Percentiles rank a stretch among this genome's conserved stretches.
phyloP scores from a whole-genome alignment of 2,888 invertebrate genomes.

The Diadegma fenestrale region DNA sequence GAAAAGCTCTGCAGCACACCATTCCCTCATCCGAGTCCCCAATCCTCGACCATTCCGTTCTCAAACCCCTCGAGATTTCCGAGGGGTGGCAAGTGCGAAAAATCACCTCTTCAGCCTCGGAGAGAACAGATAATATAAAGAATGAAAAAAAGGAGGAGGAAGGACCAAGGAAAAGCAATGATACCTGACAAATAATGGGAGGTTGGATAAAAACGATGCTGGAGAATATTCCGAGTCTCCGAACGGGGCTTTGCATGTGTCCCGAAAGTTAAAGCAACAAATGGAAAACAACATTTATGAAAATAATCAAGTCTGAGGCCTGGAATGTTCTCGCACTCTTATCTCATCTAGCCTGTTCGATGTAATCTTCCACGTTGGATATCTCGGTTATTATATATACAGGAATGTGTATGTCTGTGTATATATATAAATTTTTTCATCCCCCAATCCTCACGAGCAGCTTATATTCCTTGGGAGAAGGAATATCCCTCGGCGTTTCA shows the following conservation, averaged over 20 bases:
- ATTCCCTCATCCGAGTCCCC: constrained; percentile 13
- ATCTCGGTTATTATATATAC: constrained; percentile 21
- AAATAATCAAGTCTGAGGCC: constrained; percentile 48
- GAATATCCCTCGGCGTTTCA: constrained; percentile 62
- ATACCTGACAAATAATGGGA: constrained; percentile 31
- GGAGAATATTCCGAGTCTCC: neutral
- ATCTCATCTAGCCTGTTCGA: constrained; percentile 29
- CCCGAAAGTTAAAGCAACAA: constrained; percentile 26
- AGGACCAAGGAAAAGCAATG: constrained; percentile 11
- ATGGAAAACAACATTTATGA: constrained; percentile 35
- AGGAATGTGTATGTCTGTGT: neutral
- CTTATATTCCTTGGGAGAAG: constrained; percentile 34
- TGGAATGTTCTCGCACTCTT: neutral
- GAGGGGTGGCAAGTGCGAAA: constrained; percentile 67
- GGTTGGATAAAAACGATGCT: neutral
- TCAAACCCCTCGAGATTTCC: constrained; percentile 30
- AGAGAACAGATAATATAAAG: constrained; percentile 17
- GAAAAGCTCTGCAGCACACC: constrained; percentile 66
- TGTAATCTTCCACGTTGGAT: constrained; percentile 22
- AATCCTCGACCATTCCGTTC: constrained; percentile 18
- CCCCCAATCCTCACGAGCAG: constrained; percentile 2
- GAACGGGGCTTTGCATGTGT: neutral
- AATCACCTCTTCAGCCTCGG: constrained; percentile 56
- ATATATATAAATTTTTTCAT: neutral
- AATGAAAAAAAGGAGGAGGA: constrained; percentile 2